Evolutionary conservation across 1,140 invertebrate species (phyloP), one percentile per base, ranked within the genome.

Genomic region (Sycophaga agraensis): DNA sequence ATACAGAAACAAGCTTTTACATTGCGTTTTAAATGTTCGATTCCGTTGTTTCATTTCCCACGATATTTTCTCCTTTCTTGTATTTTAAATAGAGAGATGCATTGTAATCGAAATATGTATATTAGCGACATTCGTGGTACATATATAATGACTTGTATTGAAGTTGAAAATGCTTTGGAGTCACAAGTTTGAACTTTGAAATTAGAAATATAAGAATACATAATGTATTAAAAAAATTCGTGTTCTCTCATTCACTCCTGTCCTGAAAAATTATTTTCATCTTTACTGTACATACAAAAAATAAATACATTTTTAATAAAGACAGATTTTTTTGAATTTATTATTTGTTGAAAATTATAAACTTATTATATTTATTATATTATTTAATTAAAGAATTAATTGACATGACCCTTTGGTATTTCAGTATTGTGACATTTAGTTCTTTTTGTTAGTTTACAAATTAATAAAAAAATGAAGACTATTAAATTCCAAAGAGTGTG

Each of bases 171-270:
- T 49, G 49, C 46, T 59, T 50, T 59, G 35, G 50, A 42, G 57
- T 51, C 46, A 43, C 48, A 43, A 59, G 46, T 59, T 59, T 59
- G 57, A 59, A 59, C 48, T 59, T 51, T 24, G 48, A 59, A 59
- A 22, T 19, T 59, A 43, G 34, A 34, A 50, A 40, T 59, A 59
- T 59, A 59, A 59, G 14, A 59, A 59, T 59, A 59, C 57, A 59
- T 59, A 17, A 34, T 59, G 39, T 51, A 59, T 59, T 59, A 59
- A 48, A 37, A 40, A 24, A 53, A 39, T 31, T 24, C 28, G 45
- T 40, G 56, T 58, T 49, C 12, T 48, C 16, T 37, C n/a, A 40
- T 53, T 53, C 1, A 40, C 11, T 40, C 50, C 35, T 40, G 11
- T 14, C 31, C 49, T 11, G 19, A 2, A 37, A 14, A 19, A n/a